Conservation (phyloP, 1,140 invertebrate genomes). For the Drosophila bifasciata region DNA sequence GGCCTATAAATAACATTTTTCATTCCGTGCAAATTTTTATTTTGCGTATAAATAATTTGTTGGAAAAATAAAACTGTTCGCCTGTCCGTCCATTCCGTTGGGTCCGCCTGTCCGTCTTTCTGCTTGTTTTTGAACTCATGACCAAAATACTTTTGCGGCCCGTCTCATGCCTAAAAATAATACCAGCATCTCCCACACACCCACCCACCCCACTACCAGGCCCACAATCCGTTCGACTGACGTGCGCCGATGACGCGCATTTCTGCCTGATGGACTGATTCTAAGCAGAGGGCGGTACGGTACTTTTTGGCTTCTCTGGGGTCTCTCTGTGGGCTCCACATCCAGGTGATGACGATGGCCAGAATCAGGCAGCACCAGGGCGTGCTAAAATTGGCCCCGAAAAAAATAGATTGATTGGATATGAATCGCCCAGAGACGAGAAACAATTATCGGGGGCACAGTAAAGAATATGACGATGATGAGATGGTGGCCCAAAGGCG, state of each 20-base stretch:
- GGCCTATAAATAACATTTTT: slow-evolving; percentile 64
- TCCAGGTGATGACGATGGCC: slow-evolving; percentile 62
- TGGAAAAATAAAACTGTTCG: slow-evolving; percentile 71
- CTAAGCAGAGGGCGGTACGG: slow-evolving; percentile 45
- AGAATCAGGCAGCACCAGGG: slow-evolving; percentile 13
- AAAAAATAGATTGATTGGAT: slow-evolving; percentile 20
- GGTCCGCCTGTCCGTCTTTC: slow-evolving; percentile 8
- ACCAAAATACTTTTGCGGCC: slow-evolving; percentile 76
- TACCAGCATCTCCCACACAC: slow-evolving; percentile 33
- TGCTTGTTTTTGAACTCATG: slow-evolving; percentile 73
- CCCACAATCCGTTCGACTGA: slow-evolving; percentile 43
- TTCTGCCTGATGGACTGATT: slow-evolving; percentile 40
- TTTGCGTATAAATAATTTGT: slow-evolving; percentile 74
- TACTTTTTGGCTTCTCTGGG: not conserved
- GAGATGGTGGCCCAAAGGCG: slow-evolving; percentile 48
- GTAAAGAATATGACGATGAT: slow-evolving; percentile 16
- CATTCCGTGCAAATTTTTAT: slow-evolving; percentile 64
- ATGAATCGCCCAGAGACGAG: slow-evolving; percentile 19
- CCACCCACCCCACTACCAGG: slow-evolving; percentile 2
- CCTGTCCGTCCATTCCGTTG: slow-evolving; percentile 16
- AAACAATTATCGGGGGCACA: slow-evolving; percentile 19
- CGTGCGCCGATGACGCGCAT: slow-evolving; percentile 76
- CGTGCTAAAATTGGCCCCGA: slow-evolving; percentile 55
- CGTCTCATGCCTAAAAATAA: slow-evolving; percentile 78
- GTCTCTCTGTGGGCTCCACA: slow-evolving; percentile 42